These are phyloP conservation scores for Nematolebias whitei DNA, from an alignment of 2,113 vertebrate genomes.

Conservation along the genomic window DNA sequence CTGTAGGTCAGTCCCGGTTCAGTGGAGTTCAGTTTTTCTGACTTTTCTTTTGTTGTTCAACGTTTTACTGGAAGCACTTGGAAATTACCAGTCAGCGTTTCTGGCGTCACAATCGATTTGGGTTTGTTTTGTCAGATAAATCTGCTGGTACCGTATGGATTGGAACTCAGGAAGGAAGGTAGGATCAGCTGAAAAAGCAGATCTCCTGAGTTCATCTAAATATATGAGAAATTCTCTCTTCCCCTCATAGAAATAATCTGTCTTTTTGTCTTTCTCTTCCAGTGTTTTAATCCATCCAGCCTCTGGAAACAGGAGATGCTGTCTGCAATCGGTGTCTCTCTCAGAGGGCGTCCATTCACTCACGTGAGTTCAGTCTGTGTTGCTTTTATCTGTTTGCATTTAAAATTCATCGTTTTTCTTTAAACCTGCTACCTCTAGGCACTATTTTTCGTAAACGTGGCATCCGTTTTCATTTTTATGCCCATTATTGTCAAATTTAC, in stretches of 20 bases:
- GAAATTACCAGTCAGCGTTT: neutral
- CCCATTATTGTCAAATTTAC: no score
- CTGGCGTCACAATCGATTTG: neutral
- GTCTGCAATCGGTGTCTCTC: conserved; percentile 75
- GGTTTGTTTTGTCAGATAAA: conserved; percentile 65
- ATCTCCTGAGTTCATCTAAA: neutral
- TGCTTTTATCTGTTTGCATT: no score
- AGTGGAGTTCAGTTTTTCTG: conserved; percentile 3
- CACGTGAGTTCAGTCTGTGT: conserved; percentile 63
- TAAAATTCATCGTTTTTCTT: no score
- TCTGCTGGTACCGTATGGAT: conserved; percentile 81
- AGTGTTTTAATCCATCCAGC: conserved; percentile 79
- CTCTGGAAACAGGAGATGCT: conserved; percentile 64
- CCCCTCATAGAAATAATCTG: no score
- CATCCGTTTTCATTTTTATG: no score
- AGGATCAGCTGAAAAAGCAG: conserved; percentile 43
- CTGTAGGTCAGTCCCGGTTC: conserved; percentile 74
- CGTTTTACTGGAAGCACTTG: conserved; percentile 17
- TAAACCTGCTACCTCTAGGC: no score
- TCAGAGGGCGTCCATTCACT: conserved; percentile 80
- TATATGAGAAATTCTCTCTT: neutral
- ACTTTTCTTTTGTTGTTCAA: conserved; percentile 7
- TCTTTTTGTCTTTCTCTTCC: conserved; percentile 11
- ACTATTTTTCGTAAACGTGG: no score
- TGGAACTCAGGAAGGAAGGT: conserved; percentile 85